These are phyloP conservation scores for Carettochelys insculpta DNA, from an alignment of 2,113 vertebrate genomes.

Conservation along the genomic window DNA sequence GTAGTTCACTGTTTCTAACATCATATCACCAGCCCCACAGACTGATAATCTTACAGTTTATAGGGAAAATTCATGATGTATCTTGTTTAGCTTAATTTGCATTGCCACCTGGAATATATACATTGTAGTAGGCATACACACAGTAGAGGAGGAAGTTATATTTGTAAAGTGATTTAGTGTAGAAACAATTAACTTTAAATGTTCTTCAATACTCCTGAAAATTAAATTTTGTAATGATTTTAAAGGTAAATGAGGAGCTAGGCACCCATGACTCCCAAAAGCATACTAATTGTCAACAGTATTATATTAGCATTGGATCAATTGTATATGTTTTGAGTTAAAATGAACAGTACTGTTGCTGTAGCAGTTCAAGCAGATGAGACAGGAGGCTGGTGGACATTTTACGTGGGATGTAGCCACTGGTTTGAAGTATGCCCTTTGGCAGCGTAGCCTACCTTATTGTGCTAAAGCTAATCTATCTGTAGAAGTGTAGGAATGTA, in stretches of 20 bases:
- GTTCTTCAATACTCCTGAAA: neutral
- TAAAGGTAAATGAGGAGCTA: neutral
- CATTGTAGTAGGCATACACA: neutral
- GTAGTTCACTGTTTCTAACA: neutral
- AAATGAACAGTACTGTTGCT: neutral
- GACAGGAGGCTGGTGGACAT: neutral
- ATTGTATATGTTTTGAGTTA: neutral
- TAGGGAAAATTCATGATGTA: no score
- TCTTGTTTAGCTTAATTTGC: neutral
- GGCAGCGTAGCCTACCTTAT: neutral
- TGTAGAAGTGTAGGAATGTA: slow-evolving; percentile 1
- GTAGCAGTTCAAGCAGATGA: neutral
- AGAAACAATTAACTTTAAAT: neutral
- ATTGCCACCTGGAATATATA: neutral
- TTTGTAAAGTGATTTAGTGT: neutral
- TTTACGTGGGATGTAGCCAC: neutral
- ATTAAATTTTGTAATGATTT: neutral
- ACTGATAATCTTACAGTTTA: no score
- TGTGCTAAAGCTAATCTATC: neutral
- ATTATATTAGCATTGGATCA: neutral
- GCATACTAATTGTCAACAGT: neutral
- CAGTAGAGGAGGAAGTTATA: neutral
- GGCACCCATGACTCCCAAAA: neutral
- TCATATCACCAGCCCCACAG: neutral
- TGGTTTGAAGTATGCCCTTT: neutral